A percentile compares a stretch with the other conserved stretches of the same genome.
Evolutionary conservation across 2,888 invertebrate species (phyloP).

Genomic region (Caenorhabditis panamensis): DNA sequence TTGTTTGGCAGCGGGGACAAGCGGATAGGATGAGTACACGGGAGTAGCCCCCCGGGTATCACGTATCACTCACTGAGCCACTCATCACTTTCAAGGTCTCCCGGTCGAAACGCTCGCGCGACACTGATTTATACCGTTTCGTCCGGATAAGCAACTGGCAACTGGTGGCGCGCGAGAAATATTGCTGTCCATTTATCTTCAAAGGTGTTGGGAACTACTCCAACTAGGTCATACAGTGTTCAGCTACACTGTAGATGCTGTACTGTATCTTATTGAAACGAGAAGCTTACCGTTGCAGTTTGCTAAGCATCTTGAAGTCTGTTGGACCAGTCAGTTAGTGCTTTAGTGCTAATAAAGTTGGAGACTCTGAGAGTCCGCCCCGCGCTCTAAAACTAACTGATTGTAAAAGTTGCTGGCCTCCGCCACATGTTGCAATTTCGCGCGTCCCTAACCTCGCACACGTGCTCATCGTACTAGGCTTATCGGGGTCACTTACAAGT

Average conservation of each 20-base stretch:
- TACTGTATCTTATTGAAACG: no score
- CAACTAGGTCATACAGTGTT: constrained; percentile 25
- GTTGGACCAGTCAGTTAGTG: constrained; percentile 14
- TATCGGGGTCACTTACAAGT: constrained; percentile 51
- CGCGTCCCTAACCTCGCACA: constrained; percentile 6
- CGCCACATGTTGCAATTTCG: constrained; percentile 26
- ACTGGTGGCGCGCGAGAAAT: constrained; percentile 24
- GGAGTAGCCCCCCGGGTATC: constrained; percentile 32
- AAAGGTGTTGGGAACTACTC: constrained; percentile 43
- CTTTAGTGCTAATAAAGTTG: constrained; percentile 11
- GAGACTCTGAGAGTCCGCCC: constrained; percentile 1
- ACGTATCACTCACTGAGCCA: constrained; percentile 59
- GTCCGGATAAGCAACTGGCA: constrained; percentile 32
- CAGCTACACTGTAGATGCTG: no score
- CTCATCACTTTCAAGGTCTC: constrained; percentile 54
- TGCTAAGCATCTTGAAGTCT: constrained; percentile 41
- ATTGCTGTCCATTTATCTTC: constrained; percentile 36
- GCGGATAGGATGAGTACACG: constrained; percentile 44
- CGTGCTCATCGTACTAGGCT: not conserved
- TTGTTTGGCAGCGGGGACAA: constrained; percentile 46
- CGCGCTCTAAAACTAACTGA: constrained; percentile 12
- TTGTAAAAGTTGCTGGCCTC: constrained; percentile 32
- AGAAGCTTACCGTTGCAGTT: constrained; percentile 25
- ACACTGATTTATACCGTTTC: constrained; percentile 46
- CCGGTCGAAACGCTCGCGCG: constrained; percentile 16